phyloP scores from a whole-genome alignment of 2,888 invertebrate genomes.

The Elegia similella region DNA sequence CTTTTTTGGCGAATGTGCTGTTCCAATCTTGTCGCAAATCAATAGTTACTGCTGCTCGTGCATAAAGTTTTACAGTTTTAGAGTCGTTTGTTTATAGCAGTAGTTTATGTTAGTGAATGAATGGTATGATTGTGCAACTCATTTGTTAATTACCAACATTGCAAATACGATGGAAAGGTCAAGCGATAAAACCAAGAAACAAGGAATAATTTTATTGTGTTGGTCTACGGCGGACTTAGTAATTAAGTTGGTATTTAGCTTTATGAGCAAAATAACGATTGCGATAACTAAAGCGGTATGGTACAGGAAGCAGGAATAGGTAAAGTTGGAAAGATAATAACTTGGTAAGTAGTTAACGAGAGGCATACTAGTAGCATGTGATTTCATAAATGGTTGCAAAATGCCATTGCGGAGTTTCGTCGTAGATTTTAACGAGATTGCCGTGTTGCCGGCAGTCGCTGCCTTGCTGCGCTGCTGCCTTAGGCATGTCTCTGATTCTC shows the following conservation, averaged over 20 bases:
- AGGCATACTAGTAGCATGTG: conserved; percentile 55
- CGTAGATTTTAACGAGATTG: conserved; percentile 78
- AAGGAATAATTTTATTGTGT: not conserved
- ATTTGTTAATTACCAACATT: not conserved
- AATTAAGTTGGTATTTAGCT: conserved; percentile 3
- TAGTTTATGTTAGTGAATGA: not conserved
- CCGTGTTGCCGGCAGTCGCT: conserved; percentile 53
- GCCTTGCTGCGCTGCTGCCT: conserved; percentile 25
- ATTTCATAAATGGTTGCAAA: conserved; percentile 61
- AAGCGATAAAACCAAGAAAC: not conserved
- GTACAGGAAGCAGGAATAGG: conserved; percentile 17
- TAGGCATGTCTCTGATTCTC: too few relatives aligned
- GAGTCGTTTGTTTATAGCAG: not conserved
- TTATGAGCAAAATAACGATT: conserved; percentile 8
- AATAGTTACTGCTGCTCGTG: not conserved
- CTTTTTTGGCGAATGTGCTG: too few relatives aligned
- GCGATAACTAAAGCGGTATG: conserved; percentile 5
- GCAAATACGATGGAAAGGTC: not conserved
- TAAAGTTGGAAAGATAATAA: conserved; percentile 23
- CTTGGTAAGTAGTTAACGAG: conserved; percentile 35
- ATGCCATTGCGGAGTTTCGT: conserved; percentile 58
- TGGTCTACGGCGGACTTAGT: not conserved
- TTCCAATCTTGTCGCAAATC: too few relatives aligned
- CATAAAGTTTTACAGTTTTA: not conserved
- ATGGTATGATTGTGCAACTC: not conserved